Evolutionary conservation across 2,797 vertebrate genomes (phyloP).

Genomic region (Falco peregrinus): DNA sequence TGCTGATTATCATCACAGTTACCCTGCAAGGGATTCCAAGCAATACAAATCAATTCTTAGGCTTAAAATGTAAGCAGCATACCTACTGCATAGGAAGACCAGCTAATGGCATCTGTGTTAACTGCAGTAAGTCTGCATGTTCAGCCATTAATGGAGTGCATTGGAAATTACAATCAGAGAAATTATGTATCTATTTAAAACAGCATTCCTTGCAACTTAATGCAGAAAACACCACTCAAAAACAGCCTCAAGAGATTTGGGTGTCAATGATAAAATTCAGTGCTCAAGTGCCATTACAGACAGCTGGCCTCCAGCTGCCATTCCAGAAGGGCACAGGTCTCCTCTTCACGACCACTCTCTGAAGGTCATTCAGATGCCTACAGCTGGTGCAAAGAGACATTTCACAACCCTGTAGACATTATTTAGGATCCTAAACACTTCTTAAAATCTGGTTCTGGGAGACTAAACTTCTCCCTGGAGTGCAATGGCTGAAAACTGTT

Average conservation of each 20-base stretch:
- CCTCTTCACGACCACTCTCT: not conserved
- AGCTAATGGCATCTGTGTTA: not conserved
- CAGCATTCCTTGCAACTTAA: not conserved
- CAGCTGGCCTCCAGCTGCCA: not conserved
- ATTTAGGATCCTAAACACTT: not conserved
- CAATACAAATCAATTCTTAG: not conserved
- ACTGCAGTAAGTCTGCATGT: not conserved
- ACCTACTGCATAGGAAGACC: not conserved
- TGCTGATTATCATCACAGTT: not conserved
- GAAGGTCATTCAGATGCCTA: not conserved
- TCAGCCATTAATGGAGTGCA: not conserved
- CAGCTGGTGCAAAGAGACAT: not conserved
- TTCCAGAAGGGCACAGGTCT: not conserved
- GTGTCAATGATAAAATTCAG: not conserved
- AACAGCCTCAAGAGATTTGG: slow-evolving; percentile 4
- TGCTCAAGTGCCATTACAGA: not conserved
- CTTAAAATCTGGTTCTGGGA: not conserved
- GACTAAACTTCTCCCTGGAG: not conserved
- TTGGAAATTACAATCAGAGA: slow-evolving; percentile 11
- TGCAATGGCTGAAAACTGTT: not conserved
- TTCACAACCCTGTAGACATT: not conserved
- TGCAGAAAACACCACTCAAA: not conserved
- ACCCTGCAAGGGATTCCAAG: not conserved
- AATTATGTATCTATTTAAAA: not conserved
- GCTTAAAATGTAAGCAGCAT: not conserved